Percentiles rank a stretch among this genome's conserved stretches.
These are phyloP conservation scores for Drosophila rubida DNA, from an alignment of 2,888 invertebrate species.

Conservation along the genomic window DNA sequence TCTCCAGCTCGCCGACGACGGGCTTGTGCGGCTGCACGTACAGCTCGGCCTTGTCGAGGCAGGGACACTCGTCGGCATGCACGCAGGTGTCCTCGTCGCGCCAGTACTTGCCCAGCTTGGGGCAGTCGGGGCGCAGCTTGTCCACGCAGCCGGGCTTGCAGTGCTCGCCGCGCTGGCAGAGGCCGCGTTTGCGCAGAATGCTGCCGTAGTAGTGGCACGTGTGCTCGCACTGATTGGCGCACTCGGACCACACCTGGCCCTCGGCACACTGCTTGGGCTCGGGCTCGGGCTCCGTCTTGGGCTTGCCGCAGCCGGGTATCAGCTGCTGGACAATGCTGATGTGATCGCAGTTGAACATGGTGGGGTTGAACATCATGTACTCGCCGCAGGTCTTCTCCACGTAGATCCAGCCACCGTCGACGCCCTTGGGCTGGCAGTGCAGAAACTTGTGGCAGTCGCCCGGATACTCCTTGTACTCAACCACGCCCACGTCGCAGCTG, in stretches of 20 bases:
- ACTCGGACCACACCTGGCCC: slow-evolving; percentile 88
- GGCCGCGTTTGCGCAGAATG: slow-evolving; percentile 78
- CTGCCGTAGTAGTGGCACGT: slow-evolving; percentile 89
- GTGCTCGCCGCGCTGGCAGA: slow-evolving; percentile 80
- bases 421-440: slow-evolving; percentile 87
- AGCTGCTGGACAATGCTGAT: slow-evolving; percentile 86
- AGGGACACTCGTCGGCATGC: slow-evolving; percentile 90
- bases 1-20: slow-evolving; percentile 86
- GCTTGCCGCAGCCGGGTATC: slow-evolving; percentile 87
- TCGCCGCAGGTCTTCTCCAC: slow-evolving; percentile 89
- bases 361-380: slow-evolving; percentile 89
- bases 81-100: slow-evolving; percentile 91
- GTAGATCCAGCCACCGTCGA: slow-evolving; percentile 84
- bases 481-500: slow-evolving; percentile 83
- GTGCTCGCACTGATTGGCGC: slow-evolving; percentile 90
- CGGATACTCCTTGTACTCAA: slow-evolving; percentile 87
- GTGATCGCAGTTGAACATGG: slow-evolving; percentile 88
- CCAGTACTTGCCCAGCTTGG: slow-evolving; percentile 87
- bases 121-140: slow-evolving; percentile 86
- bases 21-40: slow-evolving; percentile 90
- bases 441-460: slow-evolving; percentile 89
- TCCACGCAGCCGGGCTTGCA: slow-evolving; percentile 83
- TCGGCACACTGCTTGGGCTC: slow-evolving; percentile 71
- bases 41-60: slow-evolving; percentile 88
- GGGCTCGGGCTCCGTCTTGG: slow-evolving; percentile 24